Conservation (phyloP, 2,797 vertebrate genomes). For the Dendrocincla fuliginosa region DNA sequence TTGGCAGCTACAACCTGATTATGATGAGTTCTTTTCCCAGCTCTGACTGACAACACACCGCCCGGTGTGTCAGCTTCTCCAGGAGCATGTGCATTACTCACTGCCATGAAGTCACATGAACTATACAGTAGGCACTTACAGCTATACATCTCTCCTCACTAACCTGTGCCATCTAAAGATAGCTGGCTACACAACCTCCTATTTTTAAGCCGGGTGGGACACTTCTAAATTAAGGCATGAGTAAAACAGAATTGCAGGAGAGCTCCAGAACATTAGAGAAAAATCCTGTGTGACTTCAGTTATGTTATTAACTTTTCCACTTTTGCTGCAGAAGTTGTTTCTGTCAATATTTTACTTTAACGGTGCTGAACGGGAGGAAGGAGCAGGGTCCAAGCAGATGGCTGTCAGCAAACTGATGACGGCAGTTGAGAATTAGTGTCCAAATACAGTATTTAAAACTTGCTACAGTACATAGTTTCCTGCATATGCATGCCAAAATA, state of each 20-base stretch:
- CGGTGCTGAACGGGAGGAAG: constrained; percentile 70
- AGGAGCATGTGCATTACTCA: neutral
- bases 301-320: constrained; percentile 65
- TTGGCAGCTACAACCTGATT: neutral
- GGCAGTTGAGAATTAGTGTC: constrained; percentile 77
- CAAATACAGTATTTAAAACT: constrained; percentile 79
- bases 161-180: constrained; percentile 52
- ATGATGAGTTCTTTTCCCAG: neutral
- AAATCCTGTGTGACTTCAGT: constrained; percentile 53
- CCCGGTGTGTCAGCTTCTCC: neutral
- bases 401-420: constrained; percentile 79
- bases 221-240: constrained; percentile 42
- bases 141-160: neutral
- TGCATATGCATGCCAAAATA: constrained; percentile 76
- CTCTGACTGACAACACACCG: neutral
- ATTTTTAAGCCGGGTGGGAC: constrained; percentile 37
- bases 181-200: constrained; percentile 17
- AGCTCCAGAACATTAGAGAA: constrained; percentile 49
- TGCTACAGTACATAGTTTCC: constrained; percentile 77
- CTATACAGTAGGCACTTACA: neutral
- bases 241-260: constrained; percentile 47
- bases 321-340: constrained; percentile 70
- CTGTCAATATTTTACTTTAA: constrained; percentile 75
- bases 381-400: constrained; percentile 79
- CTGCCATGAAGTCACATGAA: neutral